phyloP scores from a whole-genome alignment of 2,888 invertebrate species.

The Ptychoptera albimana region DNA sequence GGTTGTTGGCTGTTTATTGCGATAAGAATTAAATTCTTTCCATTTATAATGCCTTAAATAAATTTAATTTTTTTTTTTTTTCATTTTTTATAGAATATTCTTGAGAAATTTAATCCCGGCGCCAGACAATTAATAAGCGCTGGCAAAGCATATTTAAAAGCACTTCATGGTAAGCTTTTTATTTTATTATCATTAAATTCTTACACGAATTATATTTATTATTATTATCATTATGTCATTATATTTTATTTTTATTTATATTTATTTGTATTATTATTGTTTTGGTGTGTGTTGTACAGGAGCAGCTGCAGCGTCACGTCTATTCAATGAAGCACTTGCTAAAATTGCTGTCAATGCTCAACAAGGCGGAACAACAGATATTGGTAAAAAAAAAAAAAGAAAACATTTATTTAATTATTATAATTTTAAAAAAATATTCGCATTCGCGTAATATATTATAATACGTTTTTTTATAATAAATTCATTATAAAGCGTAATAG shows the following conservation, averaged over 20 bases:
- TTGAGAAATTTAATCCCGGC: constrained; percentile 92
- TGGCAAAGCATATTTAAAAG: constrained; percentile 87
- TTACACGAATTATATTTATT: neutral
- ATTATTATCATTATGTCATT: too few relatives aligned
- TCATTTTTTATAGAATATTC: constrained; percentile 75
- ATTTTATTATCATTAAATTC: constrained; percentile 16
- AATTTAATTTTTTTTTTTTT: too few relatives aligned
- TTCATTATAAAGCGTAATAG: too few relatives aligned
- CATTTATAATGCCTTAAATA: too few relatives aligned
- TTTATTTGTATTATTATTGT: too few relatives aligned
- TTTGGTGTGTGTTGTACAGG: constrained; percentile 35
- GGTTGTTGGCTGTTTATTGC: too few relatives aligned
- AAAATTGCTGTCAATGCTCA: constrained; percentile 79
- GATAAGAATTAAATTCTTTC: too few relatives aligned
- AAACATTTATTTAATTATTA: neutral
- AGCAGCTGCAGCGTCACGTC: constrained; percentile 72
- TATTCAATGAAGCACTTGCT: constrained; percentile 77
- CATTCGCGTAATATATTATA: neutral
- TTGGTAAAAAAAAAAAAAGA: constrained; percentile 45
- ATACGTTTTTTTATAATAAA: neutral
- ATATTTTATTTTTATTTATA: too few relatives aligned
- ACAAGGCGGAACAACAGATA: constrained; percentile 80
- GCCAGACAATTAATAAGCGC: constrained; percentile 86
- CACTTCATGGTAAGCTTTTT: constrained; percentile 70
- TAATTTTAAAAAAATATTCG: neutral